Base-by-base conservation (phyloP, 1,140 invertebrate genomes). In the Bradynema listronoti region DNA sequence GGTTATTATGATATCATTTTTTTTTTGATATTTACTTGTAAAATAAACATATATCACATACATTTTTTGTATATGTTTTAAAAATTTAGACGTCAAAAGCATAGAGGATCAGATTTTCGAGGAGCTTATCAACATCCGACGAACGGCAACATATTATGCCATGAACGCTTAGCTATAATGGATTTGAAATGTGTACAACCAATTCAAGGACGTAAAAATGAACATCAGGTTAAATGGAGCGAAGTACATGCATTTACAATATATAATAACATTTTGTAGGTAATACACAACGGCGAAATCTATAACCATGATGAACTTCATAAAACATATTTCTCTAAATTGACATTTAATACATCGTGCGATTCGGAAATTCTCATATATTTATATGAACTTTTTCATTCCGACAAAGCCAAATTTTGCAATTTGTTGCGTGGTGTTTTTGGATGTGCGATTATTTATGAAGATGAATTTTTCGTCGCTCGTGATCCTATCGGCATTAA, bases 241-340 rank as follows among this genome's bases (percentile, higher is more conserved):
- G 2, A 7, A 39, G 19, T 11, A 19, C 36, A 11, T 19, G 36
- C 14, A 49, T 30, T 49, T 29, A 11, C 1, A 3, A 33, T 5
- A 33, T 30, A 24, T 22, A 16, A 56, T 22, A 56, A n/a, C 49
- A 51, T 51, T 51, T 64, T 69, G 34, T 36, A 77, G 73, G 73
- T 76, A 5, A 63, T 77, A 9, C 75, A 78, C 72, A 77, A 77
- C 50, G 74, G 74, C 42, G 74, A 77, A 41, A 77, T 77, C 49
- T 77, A 77, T 73, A 77, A 77, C 56, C 63, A 72, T 50, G 42
- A 56, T 24, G 19, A 9, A 6, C 58, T 77, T 9, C 52, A 68
- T 9, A 51, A 73, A 22, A 65, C 49, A 14, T 65, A 66, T 27
- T 61, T 76, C 9, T 53, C 36, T 29, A 46, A 62, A n/a, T 61